Evolutionary conservation across 2,888 invertebrate genomes (phyloP), one percentile per base, ranked within the genome.

Genomic region (Zeuzera pyrina): DNA sequence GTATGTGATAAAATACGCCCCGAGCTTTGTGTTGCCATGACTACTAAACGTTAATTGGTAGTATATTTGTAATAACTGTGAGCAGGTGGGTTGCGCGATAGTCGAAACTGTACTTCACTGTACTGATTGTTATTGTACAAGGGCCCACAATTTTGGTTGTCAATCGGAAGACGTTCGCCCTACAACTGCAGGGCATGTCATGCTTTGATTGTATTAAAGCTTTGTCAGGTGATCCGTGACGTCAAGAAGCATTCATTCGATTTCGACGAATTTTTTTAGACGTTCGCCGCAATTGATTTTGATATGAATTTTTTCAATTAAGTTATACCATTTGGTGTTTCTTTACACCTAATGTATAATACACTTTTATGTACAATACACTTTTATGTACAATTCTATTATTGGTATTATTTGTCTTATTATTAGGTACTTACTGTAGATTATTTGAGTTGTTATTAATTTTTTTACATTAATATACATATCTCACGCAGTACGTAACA

Each of bases 141-240:
- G 56, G 58, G 55, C 59, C 47, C 48, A 57, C 58, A 61, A 56
- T 65, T 68, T 65, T 52, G 54, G 55, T 53, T 66, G 64, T 74
- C n/a, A 28, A 15, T 28, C 66, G 60, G 51, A 65, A 70, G 68
- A 63, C 53, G 56, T 59, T 62, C 65, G 57, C 54, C 49, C 55
- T 47, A n/a, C n/a, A n/a, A n/a, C n/a, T n/a, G n/a, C n/a, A n/a
- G n/a, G 54, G 53, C 61, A 59, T 69, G 59, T 55, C 59, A 66
- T 62, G 64, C 57, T 64, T 58, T 61, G 60, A 58, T 57, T 57
- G 61, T 52, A 57, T 57, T 11, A 56, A 57, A 60, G 46, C 49
- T 58, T 63, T 64, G 69, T 67, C 71, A 66, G 65, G 61, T 67
- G 65, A 68, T 69, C 61, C 58, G 59, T 74, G 74, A 74, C 73